Conservation (phyloP, 2,888 invertebrate species). For the Drosophila ochracea region DNA sequence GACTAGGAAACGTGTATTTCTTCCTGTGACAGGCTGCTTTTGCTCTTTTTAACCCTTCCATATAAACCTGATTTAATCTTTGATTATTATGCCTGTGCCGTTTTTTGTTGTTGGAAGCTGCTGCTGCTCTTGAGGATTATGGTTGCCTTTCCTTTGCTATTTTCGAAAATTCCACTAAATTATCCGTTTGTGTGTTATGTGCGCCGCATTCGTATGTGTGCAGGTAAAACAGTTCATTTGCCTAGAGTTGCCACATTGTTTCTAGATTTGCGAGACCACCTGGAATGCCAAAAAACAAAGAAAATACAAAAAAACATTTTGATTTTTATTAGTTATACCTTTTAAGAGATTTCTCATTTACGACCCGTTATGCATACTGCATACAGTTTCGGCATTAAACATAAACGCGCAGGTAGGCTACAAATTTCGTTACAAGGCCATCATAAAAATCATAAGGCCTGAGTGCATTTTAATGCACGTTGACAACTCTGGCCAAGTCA, state of each 20-base stretch:
- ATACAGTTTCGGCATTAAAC: constrained; percentile 29
- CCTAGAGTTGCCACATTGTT: constrained; percentile 69
- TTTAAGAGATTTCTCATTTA: constrained; percentile 51
- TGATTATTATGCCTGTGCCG: constrained; percentile 71
- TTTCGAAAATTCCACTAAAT: constrained; percentile 78
- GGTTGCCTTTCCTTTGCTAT: constrained; percentile 72
- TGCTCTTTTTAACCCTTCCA: constrained; percentile 78
- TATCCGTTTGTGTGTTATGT: constrained; percentile 61
- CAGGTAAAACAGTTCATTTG: constrained; percentile 81
- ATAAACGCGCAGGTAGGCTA: constrained; percentile 51
- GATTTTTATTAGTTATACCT: constrained; percentile 54
- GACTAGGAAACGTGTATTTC: constrained; percentile 79
- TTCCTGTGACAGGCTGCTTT: constrained; percentile 75
- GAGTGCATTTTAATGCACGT: constrained; percentile 11
- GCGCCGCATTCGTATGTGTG: constrained; percentile 41
- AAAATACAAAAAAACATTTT: constrained; percentile 33
- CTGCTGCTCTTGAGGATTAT: constrained; percentile 63
- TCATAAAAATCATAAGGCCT: constrained; percentile 19
- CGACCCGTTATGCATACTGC: constrained; percentile 17
- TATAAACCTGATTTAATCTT: constrained; percentile 81
- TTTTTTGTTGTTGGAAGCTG: constrained; percentile 36
- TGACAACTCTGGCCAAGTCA: constrained; percentile 53
- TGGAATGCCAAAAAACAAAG: constrained; percentile 50
- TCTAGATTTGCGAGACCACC: constrained; percentile 61
- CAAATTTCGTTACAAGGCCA: constrained; percentile 33